Evolutionary conservation across 2,888 invertebrate species (phyloP).

Genomic region (Lacanobia oleracea): DNA sequence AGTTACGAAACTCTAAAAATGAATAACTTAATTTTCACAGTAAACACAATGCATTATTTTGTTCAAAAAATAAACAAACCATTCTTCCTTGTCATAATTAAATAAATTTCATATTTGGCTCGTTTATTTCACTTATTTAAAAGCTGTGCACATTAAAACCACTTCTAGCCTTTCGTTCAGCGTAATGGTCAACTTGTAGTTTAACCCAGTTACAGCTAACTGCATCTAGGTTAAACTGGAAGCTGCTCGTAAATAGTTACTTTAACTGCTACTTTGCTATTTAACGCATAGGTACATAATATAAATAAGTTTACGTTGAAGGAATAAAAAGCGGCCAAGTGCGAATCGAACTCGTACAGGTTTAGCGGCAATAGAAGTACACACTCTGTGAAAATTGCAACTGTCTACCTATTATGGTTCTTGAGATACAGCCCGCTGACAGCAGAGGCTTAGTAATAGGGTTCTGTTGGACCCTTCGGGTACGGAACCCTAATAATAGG

Average conservation of each 20-base stretch:
- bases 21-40: no score
- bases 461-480: no score
- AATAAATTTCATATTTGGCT: background rate
- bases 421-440: no score
- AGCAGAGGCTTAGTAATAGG: no score
- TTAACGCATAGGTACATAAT: slow-evolving; percentile 17
- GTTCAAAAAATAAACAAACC: background rate
- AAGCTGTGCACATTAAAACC: background rate
- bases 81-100: background rate
- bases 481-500: no score
- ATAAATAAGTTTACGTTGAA: background rate
- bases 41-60: background rate
- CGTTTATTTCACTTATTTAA: background rate
- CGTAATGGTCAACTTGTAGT: slow-evolving; percentile 23
- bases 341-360: no score
- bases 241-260: slow-evolving; percentile 29
- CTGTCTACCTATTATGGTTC: no score
- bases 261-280: slow-evolving; percentile 11
- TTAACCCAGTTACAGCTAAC: slow-evolving; percentile 47
- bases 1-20: no score
- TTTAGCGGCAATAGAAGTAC: no score
- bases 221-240: slow-evolving; percentile 28
- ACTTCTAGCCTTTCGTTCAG: slow-evolving; percentile 4
- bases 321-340: background rate
- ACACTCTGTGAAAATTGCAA: no score